Conservation (phyloP, 2,113 vertebrate species). For the Semnornis frantzii region DNA sequence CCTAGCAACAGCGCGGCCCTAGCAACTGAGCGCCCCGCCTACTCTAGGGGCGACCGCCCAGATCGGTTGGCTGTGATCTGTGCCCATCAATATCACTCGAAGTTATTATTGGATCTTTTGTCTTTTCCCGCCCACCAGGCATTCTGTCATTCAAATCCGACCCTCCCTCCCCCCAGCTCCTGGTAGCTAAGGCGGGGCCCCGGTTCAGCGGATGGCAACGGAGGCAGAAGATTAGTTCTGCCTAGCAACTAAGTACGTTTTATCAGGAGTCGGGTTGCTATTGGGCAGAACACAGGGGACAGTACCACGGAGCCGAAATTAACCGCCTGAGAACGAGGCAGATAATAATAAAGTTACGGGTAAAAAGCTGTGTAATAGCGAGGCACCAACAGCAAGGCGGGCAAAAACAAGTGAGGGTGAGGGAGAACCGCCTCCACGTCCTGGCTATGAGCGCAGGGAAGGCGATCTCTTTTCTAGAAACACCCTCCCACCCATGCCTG, state of each 20-base stretch:
- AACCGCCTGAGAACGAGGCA: not conserved
- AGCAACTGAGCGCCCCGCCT: not conserved
- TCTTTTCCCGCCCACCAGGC: fast-evolving
- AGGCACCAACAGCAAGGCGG: not conserved
- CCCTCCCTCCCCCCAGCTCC: not conserved
- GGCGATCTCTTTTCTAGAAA: no score
- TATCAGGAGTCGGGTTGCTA: not conserved
- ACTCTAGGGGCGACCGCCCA: fast-evolving
- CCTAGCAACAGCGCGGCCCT: not conserved
- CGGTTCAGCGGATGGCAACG: fast-evolving
- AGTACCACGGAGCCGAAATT: not conserved
- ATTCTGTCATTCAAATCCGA: not conserved
- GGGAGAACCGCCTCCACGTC: no score
- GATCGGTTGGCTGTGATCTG: fast-evolving
- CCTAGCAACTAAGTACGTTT: not conserved
- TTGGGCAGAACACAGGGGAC: constrained; percentile 5
- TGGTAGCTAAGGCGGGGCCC: not conserved
- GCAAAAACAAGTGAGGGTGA: fast-evolving
- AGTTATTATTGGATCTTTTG: not conserved
- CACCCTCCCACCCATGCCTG: fast-evolving
- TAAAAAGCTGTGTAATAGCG: no score
- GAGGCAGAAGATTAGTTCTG: fast-evolving
- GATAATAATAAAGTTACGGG: not conserved
- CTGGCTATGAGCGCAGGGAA: fast-evolving
- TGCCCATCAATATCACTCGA: not conserved